Percentiles rank a stretch among this genome's conserved stretches.
Conservation (phyloP, 2,113 vertebrate species). For the Pseudolaguvia tuberculata region DNA sequence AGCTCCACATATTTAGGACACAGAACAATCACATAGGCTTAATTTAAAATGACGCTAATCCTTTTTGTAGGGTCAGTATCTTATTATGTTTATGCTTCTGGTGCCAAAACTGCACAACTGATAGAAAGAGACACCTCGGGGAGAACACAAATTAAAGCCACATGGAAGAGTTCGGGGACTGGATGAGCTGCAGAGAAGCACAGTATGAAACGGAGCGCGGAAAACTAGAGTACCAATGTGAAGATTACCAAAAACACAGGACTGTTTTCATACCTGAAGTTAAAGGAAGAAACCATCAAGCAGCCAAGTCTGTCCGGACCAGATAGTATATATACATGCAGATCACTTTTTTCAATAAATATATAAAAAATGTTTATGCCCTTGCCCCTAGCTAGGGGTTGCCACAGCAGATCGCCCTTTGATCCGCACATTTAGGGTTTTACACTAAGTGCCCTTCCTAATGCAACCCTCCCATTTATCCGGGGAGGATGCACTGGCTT, state of each 20-base stretch:
- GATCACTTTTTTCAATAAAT: no score
- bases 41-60: constrained; percentile 58
- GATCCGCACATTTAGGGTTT: no score
- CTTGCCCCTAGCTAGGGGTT: no score
- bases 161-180: constrained; percentile 40
- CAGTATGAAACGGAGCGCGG: constrained; percentile 4
- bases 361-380: no score
- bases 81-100: constrained; percentile 48
- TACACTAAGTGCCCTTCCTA: no score
- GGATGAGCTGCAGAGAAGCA: background rate
- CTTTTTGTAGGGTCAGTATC: constrained; percentile 52
- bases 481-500: no score
- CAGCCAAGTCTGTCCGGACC: background rate
- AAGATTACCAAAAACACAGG: constrained; percentile 23
- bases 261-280: background rate
- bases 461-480: no score
- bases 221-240: constrained; percentile 8
- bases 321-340: background rate
- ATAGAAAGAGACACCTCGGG: constrained; percentile 45
- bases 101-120: constrained; percentile 48
- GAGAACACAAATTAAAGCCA: constrained; percentile 50
- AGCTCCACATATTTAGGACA: constrained; percentile 29
- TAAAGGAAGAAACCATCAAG: background rate
- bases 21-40: constrained; percentile 46
- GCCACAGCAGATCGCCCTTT: no score